Evolutionary conservation across 2,888 invertebrate species (phyloP).

Genomic region (Sarcophaga subvicina): DNA sequence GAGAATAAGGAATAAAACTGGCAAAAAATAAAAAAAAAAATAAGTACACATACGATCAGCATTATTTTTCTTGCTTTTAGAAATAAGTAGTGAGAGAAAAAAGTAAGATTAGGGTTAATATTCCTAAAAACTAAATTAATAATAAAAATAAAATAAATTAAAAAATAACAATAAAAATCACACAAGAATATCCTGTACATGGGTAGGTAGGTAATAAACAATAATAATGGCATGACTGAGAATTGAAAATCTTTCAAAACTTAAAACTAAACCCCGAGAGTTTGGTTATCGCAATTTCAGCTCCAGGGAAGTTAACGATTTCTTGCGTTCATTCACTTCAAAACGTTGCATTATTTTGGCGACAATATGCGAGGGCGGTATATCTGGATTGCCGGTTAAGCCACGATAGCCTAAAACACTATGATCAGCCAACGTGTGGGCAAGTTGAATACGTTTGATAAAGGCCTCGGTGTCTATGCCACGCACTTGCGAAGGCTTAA

Average conservation of each 20-base stretch:
- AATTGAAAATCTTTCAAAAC: not conserved
- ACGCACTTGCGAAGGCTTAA: slow-evolving; percentile 89
- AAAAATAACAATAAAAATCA: slow-evolving; percentile 52
- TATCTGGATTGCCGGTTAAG: slow-evolving; percentile 89
- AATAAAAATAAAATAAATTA: slow-evolving; percentile 35
- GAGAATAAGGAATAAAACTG: slow-evolving; percentile 12
- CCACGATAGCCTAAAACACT: slow-evolving; percentile 90
- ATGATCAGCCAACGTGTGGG: slow-evolving; percentile 88
- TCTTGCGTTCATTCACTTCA: slow-evolving; percentile 84
- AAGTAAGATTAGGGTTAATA: not conserved
- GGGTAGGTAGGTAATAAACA: slow-evolving; percentile 14
- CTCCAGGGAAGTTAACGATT: slow-evolving; percentile 79
- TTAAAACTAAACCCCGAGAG: slow-evolving; percentile 14
- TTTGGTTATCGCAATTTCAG: slow-evolving; percentile 70
- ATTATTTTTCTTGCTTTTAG: not conserved
- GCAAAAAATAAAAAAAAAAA: slow-evolving; percentile 42
- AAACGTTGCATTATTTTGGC: slow-evolving; percentile 90
- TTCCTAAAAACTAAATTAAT: not conserved
- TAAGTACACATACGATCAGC: slow-evolving; percentile 44
- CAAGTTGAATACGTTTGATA: slow-evolving; percentile 88
- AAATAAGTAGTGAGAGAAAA: not conserved
- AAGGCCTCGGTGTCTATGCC: slow-evolving; percentile 90
- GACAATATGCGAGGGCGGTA: slow-evolving; percentile 91
- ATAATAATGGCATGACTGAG: slow-evolving; percentile 41
- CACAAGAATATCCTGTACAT: slow-evolving; percentile 68